Evolutionary conservation across 2,113 vertebrate species (phyloP).

Genomic region (Etheostoma spectabile): DNA sequence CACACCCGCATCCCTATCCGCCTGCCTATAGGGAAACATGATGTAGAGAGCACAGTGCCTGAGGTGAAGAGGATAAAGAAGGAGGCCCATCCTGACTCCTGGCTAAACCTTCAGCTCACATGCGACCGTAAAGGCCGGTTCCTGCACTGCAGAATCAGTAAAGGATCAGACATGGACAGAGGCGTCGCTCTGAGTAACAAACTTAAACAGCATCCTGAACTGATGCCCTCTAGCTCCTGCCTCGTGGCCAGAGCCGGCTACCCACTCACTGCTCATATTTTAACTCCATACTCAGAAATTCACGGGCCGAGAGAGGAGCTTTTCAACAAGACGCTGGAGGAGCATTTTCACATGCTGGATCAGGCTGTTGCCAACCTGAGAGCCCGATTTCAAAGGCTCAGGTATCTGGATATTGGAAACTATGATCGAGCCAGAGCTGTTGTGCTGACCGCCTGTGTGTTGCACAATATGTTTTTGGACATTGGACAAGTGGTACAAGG

Average conservation of each 20-base stretch:
- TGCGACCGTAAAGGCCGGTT: conserved; percentile 74
- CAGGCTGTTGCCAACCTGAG: conserved; percentile 71
- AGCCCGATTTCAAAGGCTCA: conserved; percentile 76
- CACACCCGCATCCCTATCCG: conserved; percentile 80
- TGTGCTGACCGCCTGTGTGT: conserved; percentile 78
- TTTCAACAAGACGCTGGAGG: conserved; percentile 74
- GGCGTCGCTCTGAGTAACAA: conserved; percentile 64
- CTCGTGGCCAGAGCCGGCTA: conserved; percentile 77
- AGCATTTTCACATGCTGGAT: conserved; percentile 69
- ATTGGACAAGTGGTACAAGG: conserved; percentile 57
- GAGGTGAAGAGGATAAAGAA: conserved; percentile 71
- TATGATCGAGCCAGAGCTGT: conserved; percentile 75
- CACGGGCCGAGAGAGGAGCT: conserved; percentile 67
- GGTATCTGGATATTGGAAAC: conserved; percentile 80
- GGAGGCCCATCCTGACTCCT: conserved; percentile 74
- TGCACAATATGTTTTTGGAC: conserved; percentile 80
- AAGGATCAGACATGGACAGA: conserved; percentile 68
- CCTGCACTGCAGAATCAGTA: conserved; percentile 77
- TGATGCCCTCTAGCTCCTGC: conserved; percentile 75
- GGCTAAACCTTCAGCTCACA: conserved; percentile 80
- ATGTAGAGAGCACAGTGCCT: conserved; percentile 55
- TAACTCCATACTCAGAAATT: conserved; percentile 69
- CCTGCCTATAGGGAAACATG: conserved; percentile 67
- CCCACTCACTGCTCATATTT: conserved; percentile 73
- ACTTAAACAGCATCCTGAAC: conserved; percentile 63